Evolutionary conservation across 2,113 vertebrate genomes (phyloP).

Genomic region (Turdus rufiventris): DNA sequence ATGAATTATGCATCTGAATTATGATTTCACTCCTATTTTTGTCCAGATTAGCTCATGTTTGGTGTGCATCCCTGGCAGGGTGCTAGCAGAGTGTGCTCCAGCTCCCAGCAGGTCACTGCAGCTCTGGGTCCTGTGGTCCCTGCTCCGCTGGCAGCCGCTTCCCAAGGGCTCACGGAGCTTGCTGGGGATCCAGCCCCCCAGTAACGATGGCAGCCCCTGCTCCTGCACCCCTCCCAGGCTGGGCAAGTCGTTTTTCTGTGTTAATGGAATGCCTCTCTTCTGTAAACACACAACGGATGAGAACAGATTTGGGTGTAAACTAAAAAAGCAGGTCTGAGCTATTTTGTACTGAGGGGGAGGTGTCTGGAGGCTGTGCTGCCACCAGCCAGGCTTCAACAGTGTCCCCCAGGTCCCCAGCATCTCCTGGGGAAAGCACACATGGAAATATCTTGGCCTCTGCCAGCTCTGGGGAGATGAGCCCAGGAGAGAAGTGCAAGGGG

Average conservation of each 20-base stretch:
- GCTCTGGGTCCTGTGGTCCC: not conserved
- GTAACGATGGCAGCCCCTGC: rapidly evolving
- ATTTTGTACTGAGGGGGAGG: not conserved
- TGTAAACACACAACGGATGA: not conserved
- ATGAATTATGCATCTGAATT: conserved; percentile 66
- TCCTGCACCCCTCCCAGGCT: not conserved
- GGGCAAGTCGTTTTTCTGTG: not conserved
- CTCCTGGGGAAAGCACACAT: not conserved
- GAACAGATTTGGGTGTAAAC: not conserved
- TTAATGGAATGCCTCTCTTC: not conserved
- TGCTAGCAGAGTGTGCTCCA: not conserved
- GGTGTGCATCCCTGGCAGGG: conserved; percentile 50
- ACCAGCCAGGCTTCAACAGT: not conserved
- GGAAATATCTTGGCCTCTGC: not conserved
- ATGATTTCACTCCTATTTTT: conserved; percentile 69
- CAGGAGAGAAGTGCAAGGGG: not conserved
- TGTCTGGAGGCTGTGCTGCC: not conserved
- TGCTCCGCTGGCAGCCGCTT: not conserved
- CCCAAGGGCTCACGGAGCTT: not conserved
- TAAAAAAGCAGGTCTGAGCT: not conserved
- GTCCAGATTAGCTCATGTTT: conserved; percentile 66
- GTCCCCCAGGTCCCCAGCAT: not conserved
- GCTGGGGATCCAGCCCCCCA: not conserved
- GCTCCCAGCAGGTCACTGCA: not conserved
- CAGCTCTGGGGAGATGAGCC: not conserved